Evolutionary conservation across 2,113 vertebrate genomes (phyloP), one percentile per base, ranked within the genome.

Genomic region (Isurus oxyrinchus): DNA sequence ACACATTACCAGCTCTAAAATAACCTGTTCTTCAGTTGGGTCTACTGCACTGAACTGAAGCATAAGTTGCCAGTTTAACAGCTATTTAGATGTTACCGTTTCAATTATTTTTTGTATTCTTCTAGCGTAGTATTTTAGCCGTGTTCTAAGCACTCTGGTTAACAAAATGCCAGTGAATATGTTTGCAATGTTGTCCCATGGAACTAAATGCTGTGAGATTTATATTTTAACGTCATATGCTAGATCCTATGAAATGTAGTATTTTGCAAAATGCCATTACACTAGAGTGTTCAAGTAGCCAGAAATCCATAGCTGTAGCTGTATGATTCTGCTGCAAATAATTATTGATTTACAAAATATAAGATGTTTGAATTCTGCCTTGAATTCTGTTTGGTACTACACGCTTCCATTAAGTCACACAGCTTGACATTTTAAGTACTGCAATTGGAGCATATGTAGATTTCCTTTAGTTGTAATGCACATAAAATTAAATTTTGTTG

Each of bases 351-450:
- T 63, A 40, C 35, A 63, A 61, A 95, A 55, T 72, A 67, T 55
- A 95, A 95, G 94, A 49, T 72, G 67, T 55, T 72, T 44, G 59
- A 94, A 94, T 94, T 63, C 90, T 95, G 94, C 19, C 19, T 95
- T 95, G 11, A 67, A 95, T 53, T 95, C 49, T 72, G 14, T 95
- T 95, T 95, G 66, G 13, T 69, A 55, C 67, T 35, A 19, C 67
- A 55, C 13, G 63, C 23, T 72, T 67, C 61, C 40, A 72, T 95
- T 27, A 95, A 55, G 94, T 67, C 35, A 31, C 94, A 95, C 25
- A 69, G 94, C 67, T 55, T 95, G 94, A 76, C 67, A 95, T 95
- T 95, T 95, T 95, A 95, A 95, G 49, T 53, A 55, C 94, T 69
- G 44, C 25, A 95, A 72, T 95, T 95, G 66, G 63, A 72, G 44